Evolutionary conservation across 2,113 vertebrate genomes (phyloP).

Genomic region (Loxodonta africana): DNA sequence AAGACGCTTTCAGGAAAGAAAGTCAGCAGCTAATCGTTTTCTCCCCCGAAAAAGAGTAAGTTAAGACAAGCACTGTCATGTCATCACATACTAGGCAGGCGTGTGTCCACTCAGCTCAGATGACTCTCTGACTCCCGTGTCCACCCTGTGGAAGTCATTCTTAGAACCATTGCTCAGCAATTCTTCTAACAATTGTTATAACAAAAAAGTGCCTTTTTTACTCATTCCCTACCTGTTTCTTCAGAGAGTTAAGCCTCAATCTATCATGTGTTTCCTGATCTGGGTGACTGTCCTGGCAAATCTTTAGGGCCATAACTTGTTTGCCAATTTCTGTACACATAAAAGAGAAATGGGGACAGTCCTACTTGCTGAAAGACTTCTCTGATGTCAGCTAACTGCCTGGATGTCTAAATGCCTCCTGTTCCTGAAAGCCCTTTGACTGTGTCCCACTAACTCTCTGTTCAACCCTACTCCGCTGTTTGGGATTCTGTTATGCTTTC

Average conservation of each 20-base stretch:
- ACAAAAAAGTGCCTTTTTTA: conserved; percentile 7
- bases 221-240: neutral
- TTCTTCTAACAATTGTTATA: neutral
- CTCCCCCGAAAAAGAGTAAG: neutral
- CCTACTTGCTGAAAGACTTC: neutral
- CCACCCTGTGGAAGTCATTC: neutral
- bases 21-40: neutral
- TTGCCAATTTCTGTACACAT: neutral
- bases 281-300: neutral
- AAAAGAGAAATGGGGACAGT: neutral
- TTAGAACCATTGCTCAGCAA: neutral
- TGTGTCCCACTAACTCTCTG: neutral
- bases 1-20: conserved; percentile 32
- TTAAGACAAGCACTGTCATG: neutral
- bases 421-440: neutral
- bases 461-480: neutral
- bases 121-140: neutral
- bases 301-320: neutral
- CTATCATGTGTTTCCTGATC: neutral
- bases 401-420: conserved; percentile 22
- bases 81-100: neutral
- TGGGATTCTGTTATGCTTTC: neutral
- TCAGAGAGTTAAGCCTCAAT: neutral
- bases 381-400: neutral
- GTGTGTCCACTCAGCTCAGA: neutral